Evolutionary conservation across 2,888 invertebrate genomes (phyloP).

Genomic region (Neoascia interrupta): DNA sequence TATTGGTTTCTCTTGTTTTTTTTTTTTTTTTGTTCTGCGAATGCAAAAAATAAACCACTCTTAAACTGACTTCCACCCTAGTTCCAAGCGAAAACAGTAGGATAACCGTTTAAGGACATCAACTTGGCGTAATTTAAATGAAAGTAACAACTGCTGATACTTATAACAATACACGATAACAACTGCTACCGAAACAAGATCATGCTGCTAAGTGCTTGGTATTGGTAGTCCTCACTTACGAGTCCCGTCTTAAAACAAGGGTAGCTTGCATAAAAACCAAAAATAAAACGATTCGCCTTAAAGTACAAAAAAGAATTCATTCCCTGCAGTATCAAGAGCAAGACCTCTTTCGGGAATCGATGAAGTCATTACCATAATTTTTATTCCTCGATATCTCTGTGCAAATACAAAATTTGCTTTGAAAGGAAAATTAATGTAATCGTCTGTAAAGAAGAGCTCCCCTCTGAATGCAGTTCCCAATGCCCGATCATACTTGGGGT

Average conservation of each 20-base stretch:
- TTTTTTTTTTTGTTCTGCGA: background rate
- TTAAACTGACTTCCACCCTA: background rate
- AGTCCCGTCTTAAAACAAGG: background rate
- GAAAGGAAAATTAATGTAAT: slow-evolving; percentile 55
- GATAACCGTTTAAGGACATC: slow-evolving; percentile 21
- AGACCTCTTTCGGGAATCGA: slow-evolving; percentile 36
- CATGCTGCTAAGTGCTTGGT: slow-evolving; percentile 53
- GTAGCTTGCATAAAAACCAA: slow-evolving; percentile 7
- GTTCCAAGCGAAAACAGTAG: no score
- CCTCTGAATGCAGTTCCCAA: slow-evolving; percentile 8
- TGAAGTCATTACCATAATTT: slow-evolving; percentile 64
- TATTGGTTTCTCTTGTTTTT: no score
- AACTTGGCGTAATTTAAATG: slow-evolving; percentile 46
- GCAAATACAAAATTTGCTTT: background rate
- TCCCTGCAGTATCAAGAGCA: slow-evolving; percentile 3
- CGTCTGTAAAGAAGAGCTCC: slow-evolving; percentile 49
- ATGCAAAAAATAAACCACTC: no score
- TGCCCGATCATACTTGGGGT: slow-evolving; percentile 10
- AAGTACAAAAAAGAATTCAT: background rate
- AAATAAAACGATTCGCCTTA: background rate
- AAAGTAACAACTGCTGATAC: slow-evolving; percentile 53
- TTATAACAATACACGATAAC: slow-evolving; percentile 38
- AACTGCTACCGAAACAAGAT: no score
- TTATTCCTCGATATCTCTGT: slow-evolving; percentile 28
- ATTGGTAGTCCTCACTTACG: slow-evolving; percentile 23